phyloP scores from a whole-genome alignment of 2,888 invertebrate species.

The Ditula angustiorana region DNA sequence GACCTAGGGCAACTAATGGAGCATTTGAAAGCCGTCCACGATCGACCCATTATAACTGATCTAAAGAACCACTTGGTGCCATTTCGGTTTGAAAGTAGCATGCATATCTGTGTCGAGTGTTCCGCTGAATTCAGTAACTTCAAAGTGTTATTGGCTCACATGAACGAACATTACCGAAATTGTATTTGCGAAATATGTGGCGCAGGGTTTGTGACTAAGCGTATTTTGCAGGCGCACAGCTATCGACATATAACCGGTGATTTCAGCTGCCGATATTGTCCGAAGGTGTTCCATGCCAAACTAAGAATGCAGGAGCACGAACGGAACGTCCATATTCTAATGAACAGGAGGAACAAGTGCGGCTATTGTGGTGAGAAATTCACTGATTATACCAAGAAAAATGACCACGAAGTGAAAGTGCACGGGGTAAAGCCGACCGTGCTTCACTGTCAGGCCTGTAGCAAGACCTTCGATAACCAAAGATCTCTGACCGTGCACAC shows the following conservation, averaged over 20 bases:
- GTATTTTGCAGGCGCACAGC: conserved; percentile 55
- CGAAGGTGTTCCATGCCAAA: conserved; percentile 58
- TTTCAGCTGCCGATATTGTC: conserved; percentile 55
- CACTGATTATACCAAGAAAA: conserved; percentile 69
- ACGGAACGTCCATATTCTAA: conserved; percentile 54
- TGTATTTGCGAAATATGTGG: conserved; percentile 80
- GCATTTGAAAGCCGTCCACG: conserved; percentile 54
- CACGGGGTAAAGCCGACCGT: conserved; percentile 71
- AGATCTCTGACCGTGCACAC: conserved; percentile 77
- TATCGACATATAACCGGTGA: conserved; percentile 65
- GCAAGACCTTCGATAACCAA: conserved; percentile 76
- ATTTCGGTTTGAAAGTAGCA: conserved; percentile 54
- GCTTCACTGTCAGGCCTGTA: conserved; percentile 76
- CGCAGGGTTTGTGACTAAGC: conserved; percentile 73
- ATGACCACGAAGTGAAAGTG: conserved; percentile 63
- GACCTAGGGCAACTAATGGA: conserved; percentile 50
- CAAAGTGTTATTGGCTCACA: conserved; percentile 62
- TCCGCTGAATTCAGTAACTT: conserved; percentile 55
- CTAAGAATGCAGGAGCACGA: conserved; percentile 59
- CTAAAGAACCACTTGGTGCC: conserved; percentile 59
- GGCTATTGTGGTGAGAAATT: conserved; percentile 69
- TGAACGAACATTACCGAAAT: conserved; percentile 70
- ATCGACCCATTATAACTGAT: conserved; percentile 49
- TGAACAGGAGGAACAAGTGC: conserved; percentile 60
- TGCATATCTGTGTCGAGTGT: conserved; percentile 29